A percentile compares a stretch with the other conserved stretches of the same genome.
phyloP scores from a whole-genome alignment of 2,797 vertebrate genomes.

The Spinus pinus region DNA sequence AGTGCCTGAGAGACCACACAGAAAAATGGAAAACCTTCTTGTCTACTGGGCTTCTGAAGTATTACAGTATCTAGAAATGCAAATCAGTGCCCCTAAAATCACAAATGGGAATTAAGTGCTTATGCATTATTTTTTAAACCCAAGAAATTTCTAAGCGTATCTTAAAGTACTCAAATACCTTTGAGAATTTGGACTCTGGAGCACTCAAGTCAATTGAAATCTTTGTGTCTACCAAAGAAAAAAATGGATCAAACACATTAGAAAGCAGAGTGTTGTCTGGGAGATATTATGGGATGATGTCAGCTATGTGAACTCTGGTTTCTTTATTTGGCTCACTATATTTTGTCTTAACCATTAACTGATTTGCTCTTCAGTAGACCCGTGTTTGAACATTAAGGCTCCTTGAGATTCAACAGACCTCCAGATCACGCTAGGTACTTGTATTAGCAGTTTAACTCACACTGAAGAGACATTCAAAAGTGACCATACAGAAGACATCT shows the following conservation, averaged over 20 bases:
- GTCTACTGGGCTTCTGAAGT: background rate
- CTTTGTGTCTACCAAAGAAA: slow-evolving; percentile 53
- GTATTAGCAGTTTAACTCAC: slow-evolving; percentile 62
- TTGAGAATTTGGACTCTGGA: slow-evolving; percentile 21
- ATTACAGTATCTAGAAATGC: background rate
- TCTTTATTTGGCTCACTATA: slow-evolving; percentile 74
- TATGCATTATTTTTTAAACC: background rate
- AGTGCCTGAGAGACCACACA: background rate
- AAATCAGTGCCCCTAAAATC: background rate
- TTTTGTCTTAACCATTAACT: slow-evolving; percentile 71
- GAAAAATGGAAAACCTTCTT: background rate
- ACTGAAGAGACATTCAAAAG: slow-evolving; percentile 74
- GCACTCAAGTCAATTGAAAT: slow-evolving; percentile 56
- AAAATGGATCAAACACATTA: slow-evolving; percentile 35
- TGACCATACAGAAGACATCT: slow-evolving; percentile 48
- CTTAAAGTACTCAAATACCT: slow-evolving; percentile 9
- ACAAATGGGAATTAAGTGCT: background rate
- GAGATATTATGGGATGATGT: slow-evolving; percentile 75
- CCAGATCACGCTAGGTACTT: slow-evolving; percentile 70
- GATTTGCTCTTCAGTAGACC: slow-evolving; percentile 68
- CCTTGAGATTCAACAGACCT: slow-evolving; percentile 75
- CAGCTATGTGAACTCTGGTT: slow-evolving; percentile 72
- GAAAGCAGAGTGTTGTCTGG: slow-evolving; percentile 71
- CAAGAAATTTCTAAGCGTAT: background rate
- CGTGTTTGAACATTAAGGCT: slow-evolving; percentile 69